Percentiles rank a stretch among this genome's conserved stretches.
phyloP scores from a whole-genome alignment of 2,113 vertebrate genomes.

The Eubucco bourcierii region DNA sequence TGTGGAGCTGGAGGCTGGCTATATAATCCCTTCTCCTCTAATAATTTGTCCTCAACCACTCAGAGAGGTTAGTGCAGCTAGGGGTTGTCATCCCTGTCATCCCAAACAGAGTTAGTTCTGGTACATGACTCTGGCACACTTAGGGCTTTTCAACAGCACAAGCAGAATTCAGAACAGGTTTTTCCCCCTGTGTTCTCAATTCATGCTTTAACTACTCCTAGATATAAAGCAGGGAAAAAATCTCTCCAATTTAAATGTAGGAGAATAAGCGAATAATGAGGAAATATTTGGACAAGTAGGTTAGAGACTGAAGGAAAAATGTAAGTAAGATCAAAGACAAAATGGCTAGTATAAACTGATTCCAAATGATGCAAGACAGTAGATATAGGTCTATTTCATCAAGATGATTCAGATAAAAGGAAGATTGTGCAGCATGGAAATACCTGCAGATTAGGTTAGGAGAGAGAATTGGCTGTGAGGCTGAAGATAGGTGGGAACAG shows the following conservation, averaged over 20 bases:
- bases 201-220: background rate
- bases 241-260: rapidly evolving
- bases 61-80: background rate
- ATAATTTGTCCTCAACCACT: background rate
- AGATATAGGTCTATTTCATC: background rate
- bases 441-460: background rate
- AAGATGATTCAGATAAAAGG: background rate
- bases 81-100: background rate
- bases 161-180: background rate
- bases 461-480: background rate
- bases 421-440: background rate
- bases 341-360: background rate
- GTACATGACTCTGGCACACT: background rate
- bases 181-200: background rate
- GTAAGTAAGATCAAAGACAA: background rate
- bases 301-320: background rate
- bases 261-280: background rate
- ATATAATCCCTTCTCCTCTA: background rate
- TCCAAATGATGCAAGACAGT: background rate
- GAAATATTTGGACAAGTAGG: background rate
- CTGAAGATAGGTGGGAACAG: background rate
- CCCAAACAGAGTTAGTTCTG: background rate
- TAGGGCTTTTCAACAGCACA: background rate
- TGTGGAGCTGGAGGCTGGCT: background rate
- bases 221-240: background rate